Conservation (phyloP, 2,797 vertebrate species). For the Sciurus carolinensis region DNA sequence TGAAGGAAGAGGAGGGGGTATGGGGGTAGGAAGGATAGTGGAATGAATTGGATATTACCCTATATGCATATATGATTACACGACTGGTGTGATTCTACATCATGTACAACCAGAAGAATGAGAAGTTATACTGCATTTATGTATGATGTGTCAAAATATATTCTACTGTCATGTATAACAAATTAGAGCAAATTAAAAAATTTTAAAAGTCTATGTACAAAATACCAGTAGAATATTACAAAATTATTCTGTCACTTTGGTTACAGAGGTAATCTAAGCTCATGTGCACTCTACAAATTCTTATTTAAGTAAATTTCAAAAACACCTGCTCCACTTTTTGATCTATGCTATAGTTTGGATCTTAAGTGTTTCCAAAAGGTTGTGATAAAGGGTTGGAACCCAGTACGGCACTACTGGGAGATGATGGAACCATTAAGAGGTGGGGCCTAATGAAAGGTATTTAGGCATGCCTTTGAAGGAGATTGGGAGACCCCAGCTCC, state of each 20-base stretch:
- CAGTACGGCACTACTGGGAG: not conserved
- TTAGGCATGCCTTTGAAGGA: not conserved
- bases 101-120: too few relatives aligned
- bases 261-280: not conserved
- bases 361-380: not conserved
- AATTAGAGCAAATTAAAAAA: too few relatives aligned
- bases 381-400: not conserved
- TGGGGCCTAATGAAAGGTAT: not conserved
- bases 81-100: too few relatives aligned
- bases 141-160: too few relatives aligned
- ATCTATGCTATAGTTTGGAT: not conserved
- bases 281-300: not conserved
- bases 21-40: too few relatives aligned
- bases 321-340: not conserved
- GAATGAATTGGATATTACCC: too few relatives aligned
- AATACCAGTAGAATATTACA: not conserved
- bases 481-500: too few relatives aligned
- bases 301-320: not conserved
- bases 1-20: too few relatives aligned
- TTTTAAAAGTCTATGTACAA: not conserved
- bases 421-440: not conserved
- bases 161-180: too few relatives aligned
- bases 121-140: too few relatives aligned
- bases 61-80: too few relatives aligned
- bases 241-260: not conserved